Conservation (phyloP, 2,113 vertebrate genomes). For the Brachyistius frenatus region DNA sequence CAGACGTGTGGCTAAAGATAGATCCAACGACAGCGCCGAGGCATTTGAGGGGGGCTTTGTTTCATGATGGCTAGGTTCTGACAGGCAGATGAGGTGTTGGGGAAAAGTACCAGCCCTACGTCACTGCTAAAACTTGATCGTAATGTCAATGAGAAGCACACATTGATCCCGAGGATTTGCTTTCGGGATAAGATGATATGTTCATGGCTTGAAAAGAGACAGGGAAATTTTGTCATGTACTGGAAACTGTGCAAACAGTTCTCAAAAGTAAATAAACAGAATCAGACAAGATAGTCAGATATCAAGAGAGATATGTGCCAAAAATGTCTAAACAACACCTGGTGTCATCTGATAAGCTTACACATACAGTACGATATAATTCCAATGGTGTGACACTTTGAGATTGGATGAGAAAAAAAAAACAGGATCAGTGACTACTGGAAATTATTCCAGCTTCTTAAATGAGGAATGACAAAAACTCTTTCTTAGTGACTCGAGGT, state of each 20-base stretch:
- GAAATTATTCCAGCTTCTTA: constrained; percentile 37
- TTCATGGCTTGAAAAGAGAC: constrained; percentile 17
- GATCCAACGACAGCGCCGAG: constrained; percentile 65
- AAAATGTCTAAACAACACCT: constrained; percentile 4
- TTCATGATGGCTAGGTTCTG: constrained; percentile 71
- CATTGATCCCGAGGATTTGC: constrained; percentile 31
- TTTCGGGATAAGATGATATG: constrained; percentile 28
- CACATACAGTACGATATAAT: not conserved
- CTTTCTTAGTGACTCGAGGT: constrained; percentile 51
- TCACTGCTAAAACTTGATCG: constrained; percentile 43
- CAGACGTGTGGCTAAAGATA: constrained; percentile 81
- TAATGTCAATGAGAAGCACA: constrained; percentile 35
- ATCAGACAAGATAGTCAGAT: not conserved
- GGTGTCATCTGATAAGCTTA: not conserved
- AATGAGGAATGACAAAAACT: constrained; percentile 32
- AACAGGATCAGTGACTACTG: constrained; percentile 19
- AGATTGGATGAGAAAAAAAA: constrained; percentile 1
- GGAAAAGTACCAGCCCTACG: constrained; percentile 50
- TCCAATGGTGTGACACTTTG: constrained; percentile 5
- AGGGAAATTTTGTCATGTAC: not conserved
- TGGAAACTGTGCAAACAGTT: constrained; percentile 39
- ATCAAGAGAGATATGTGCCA: constrained; percentile 9
- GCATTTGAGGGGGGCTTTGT: constrained; percentile 72
- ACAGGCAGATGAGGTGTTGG: constrained; percentile 69
- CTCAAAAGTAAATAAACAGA: constrained; percentile 11